These are phyloP conservation scores for Cecidostiba fungosa DNA, from an alignment of 2,888 invertebrate genomes.

Conservation along the genomic window DNA sequence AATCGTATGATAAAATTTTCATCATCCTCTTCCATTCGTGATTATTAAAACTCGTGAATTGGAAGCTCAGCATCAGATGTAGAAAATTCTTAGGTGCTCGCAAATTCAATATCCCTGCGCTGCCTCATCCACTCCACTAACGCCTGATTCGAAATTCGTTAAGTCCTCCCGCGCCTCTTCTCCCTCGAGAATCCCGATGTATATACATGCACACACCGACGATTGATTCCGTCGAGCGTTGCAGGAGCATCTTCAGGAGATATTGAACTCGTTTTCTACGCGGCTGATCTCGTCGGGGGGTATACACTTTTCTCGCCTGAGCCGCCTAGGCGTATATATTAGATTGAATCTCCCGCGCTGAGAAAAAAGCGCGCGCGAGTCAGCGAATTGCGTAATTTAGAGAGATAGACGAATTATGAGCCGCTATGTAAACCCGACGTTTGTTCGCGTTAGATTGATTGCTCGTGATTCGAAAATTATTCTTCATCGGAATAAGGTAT, in stretches of 20 bases:
- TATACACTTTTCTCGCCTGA: constrained; percentile 25
- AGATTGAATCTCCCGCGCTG: constrained; percentile 43
- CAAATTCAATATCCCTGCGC: neutral
- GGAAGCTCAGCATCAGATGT: neutral
- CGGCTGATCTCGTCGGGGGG: neutral
- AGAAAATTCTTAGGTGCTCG: neutral
- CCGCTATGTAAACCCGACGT: constrained; percentile 11
- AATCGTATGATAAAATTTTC: too few species aligned
- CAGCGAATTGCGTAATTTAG: constrained; percentile 48
- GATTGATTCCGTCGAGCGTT: constrained; percentile 32
- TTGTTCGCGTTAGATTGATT: constrained; percentile 4
- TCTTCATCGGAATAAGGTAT: too few species aligned
- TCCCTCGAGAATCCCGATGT: constrained; percentile 10
- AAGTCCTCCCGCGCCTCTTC: neutral
- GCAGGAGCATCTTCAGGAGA: constrained; percentile 17
- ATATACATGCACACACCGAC: neutral
- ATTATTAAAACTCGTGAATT: neutral
- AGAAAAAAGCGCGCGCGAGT: neutral
- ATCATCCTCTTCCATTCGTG: too few species aligned
- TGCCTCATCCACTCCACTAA: neutral
- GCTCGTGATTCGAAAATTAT: too few species aligned
- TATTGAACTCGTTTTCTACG: constrained; percentile 54
- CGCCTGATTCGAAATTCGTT: constrained; percentile 15
- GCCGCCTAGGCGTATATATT: neutral
- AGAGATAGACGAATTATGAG: neutral